Evolutionary conservation across 2,113 vertebrate species (phyloP).

Genomic region (Leptocoma aspasia): DNA sequence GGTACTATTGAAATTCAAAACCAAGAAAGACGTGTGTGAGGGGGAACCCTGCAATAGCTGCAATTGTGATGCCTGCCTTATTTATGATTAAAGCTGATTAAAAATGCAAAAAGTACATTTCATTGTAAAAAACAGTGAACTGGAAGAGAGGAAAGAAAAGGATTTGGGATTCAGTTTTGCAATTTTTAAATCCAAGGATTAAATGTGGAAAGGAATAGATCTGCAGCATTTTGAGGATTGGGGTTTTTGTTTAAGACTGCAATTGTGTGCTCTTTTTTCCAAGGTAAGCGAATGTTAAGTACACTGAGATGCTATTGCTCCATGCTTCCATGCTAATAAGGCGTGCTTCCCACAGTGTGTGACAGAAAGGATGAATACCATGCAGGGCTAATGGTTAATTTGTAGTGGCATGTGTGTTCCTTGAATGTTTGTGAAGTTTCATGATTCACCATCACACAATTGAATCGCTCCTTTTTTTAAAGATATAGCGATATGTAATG

Average conservation of each 20-base stretch:
- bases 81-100: slow-evolving; percentile 67
- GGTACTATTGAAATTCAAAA: slow-evolving; percentile 72
- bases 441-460: slow-evolving; percentile 71
- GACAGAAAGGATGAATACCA: slow-evolving; percentile 77
- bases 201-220: slow-evolving; percentile 20
- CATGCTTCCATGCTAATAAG: slow-evolving; percentile 73
- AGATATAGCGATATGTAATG: slow-evolving; percentile 50
- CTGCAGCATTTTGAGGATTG: background rate
- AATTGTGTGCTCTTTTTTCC: slow-evolving; percentile 44
- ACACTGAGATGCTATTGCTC: slow-evolving; percentile 57
- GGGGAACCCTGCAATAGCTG: slow-evolving; percentile 21
- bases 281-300: slow-evolving; percentile 62
- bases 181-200: slow-evolving; percentile 64
- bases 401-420: slow-evolving; percentile 81
- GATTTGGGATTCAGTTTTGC: slow-evolving; percentile 47
- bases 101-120: slow-evolving; percentile 66
- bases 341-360: slow-evolving; percentile 77
- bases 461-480: slow-evolving; percentile 18
- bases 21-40: background rate
- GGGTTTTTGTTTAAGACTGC: slow-evolving; percentile 38
- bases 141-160: slow-evolving; percentile 45
- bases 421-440: slow-evolving; percentile 73
- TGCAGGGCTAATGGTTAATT: slow-evolving; percentile 77
- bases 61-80: slow-evolving; percentile 50
- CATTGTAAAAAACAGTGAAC: slow-evolving; percentile 32